These are phyloP conservation scores for Prionailurus bengalensis DNA, from an alignment of 2,113 vertebrate genomes.

Conservation along the genomic window DNA sequence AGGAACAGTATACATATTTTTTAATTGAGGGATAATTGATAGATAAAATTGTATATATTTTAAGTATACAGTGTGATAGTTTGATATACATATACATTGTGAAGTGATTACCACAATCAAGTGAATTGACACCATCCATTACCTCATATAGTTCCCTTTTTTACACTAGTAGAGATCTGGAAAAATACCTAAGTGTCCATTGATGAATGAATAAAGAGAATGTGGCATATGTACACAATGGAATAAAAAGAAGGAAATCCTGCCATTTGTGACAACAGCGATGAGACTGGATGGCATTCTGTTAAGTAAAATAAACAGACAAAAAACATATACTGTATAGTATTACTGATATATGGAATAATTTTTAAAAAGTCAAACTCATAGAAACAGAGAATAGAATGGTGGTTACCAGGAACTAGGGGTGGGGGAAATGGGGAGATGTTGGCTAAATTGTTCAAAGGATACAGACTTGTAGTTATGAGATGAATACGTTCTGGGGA, in stretches of 20 bases:
- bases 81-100: not conserved
- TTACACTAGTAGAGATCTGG: not conserved
- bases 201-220: not conserved
- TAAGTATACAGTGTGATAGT: not conserved
- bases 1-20: not conserved
- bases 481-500: not conserved
- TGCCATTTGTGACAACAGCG: not conserved
- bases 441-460: not conserved
- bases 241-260: not conserved
- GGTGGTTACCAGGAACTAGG: not conserved
- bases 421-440: not conserved
- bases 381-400: not conserved
- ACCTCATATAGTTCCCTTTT: not conserved
- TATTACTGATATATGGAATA: not conserved
- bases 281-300: not conserved
- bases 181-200: not conserved
- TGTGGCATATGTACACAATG: not conserved
- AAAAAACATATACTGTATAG: not conserved
- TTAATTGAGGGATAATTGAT: not conserved
- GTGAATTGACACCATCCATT: not conserved
- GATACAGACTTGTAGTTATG: not conserved
- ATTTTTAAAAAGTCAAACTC: not conserved
- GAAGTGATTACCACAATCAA: not conserved
- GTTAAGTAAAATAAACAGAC: not conserved
- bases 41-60: not conserved